These are phyloP conservation scores for Naja naja DNA, from an alignment of 2,113 vertebrate species.

Conservation along the genomic window DNA sequence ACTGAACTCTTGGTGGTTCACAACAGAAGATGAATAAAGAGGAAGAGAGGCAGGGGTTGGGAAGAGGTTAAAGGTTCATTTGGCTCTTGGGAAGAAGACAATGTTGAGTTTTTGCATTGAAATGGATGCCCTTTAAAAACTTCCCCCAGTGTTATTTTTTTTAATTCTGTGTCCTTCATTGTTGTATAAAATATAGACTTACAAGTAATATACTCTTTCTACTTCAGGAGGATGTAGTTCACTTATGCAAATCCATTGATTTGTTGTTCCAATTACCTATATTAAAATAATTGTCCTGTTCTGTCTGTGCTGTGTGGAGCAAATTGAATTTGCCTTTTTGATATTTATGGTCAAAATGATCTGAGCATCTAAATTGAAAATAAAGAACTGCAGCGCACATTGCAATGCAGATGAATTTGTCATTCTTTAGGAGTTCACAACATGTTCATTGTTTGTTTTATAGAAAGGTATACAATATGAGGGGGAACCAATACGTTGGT, in stretches of 20 bases:
- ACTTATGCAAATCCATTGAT: not conserved
- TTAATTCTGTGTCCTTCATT: rapidly evolving
- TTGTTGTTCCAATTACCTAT: not conserved
- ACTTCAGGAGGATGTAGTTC: not conserved
- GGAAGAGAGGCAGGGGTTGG: not conserved
- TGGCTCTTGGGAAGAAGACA: not conserved
- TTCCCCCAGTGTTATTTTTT: not conserved
- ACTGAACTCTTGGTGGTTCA: not conserved
- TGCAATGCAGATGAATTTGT: not conserved
- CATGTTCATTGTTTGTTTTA: not conserved
- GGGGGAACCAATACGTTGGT: rapidly evolving
- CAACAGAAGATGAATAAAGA: not conserved
- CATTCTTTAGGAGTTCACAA: not conserved
- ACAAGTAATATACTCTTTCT: not conserved
- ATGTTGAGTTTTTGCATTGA: not conserved
- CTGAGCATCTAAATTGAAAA: not conserved
- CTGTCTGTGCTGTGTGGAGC: not conserved
- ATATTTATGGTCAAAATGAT: not conserved
- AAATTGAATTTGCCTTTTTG: not conserved
- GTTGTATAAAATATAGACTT: not conserved
- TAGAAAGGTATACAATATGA: not conserved
- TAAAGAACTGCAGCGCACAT: not conserved
- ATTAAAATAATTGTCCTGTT: constrained; percentile 19
- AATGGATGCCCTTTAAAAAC: constrained; percentile 7
- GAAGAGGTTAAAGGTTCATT: not conserved